Base-by-base conservation (phyloP, 1,140 invertebrate species). In the Drosophila pectinifera region DNA sequence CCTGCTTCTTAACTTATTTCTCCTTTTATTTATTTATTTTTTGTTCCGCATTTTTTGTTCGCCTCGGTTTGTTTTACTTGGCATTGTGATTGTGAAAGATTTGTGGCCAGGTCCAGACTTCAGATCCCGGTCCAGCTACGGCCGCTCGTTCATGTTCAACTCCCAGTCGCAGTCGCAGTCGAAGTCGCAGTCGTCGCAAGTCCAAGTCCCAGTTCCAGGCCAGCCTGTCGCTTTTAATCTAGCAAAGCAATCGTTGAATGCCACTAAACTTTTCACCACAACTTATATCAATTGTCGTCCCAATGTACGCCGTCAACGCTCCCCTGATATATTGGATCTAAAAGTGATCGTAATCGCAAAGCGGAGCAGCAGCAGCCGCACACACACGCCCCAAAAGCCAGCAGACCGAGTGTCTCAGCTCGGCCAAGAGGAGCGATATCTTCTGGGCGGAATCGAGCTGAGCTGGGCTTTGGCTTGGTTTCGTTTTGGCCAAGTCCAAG, bases 221-320 rank as follows among this genome's bases (percentile, higher is more conserved):
- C 73, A 70, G 75, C 77, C 84, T 88, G 84, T 88, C 84, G 84
- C 77, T 80, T 90, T 89, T 89, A 89, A 89, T 89, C 84, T 89
- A 89, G 85, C 86, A 89, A 89, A 89, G 88, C 88, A 88, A 91
- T 91, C 88, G 83, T 91, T 89, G 89, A 91, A 91, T 91, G 88
- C 88, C 88, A 88, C 88, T 91, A 91, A 91, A 91, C 88, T 91
- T 91, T 91, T 91, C 88, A 91, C 88, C 88, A 91, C 88, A 91
- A 91, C 89, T 91, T 91, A 91, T 91, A 91, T 91, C 89, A 91
- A 91, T 91, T 91, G 89, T 89, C 89, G 89, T 89, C 89, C 89
- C 89, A 91, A 91, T 91, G 89, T 91, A 89, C 84, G 68, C 72
- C 89, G 89, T 91, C 89, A 91, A 89, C 89, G 84, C 78, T 79